Conservation (phyloP, 1,140 invertebrate genomes). For the Drosophila dunni region DNA sequence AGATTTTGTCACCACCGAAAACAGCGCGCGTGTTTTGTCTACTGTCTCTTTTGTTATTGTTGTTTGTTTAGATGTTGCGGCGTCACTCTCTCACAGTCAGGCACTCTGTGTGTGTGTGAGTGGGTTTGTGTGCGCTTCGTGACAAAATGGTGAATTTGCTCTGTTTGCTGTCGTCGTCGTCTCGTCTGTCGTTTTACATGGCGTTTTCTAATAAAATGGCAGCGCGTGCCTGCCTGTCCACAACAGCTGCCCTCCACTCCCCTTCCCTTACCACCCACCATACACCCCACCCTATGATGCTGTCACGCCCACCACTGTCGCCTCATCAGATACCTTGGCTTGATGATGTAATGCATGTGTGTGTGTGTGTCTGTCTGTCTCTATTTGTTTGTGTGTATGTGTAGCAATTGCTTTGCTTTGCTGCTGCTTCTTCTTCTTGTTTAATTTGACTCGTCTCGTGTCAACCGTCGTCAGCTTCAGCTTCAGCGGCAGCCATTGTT, state of each 20-base stretch:
- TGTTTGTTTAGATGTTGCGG: constrained; percentile 49
- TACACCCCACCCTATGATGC: background rate
- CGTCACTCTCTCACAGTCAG: background rate
- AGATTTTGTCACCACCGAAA: constrained; percentile 73
- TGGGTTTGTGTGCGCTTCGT: constrained; percentile 41
- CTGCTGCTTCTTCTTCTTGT: constrained; percentile 36
- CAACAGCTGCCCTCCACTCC: background rate
- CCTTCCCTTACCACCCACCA: background rate
- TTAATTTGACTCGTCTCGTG: constrained; percentile 72
- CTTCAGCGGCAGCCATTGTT: constrained; percentile 62
- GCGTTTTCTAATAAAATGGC: constrained; percentile 81
- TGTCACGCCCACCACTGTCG: background rate
- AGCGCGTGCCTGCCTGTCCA: constrained; percentile 55
- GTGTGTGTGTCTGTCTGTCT: constrained; percentile 25
- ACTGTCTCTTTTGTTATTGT: constrained; percentile 16
- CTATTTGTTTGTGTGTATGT: constrained; percentile 14
- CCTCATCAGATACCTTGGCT: constrained; percentile 8
- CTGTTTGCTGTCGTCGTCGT: constrained; percentile 3
- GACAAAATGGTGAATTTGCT: constrained; percentile 81
- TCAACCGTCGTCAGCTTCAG: constrained; percentile 72
- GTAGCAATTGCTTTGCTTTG: constrained; percentile 28
- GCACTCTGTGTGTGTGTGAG: constrained; percentile 24
- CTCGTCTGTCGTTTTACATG: constrained; percentile 65
- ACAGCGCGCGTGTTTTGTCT: constrained; percentile 17
- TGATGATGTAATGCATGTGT: constrained; percentile 1